Evolutionary conservation across 2,113 vertebrate genomes (phyloP), one percentile per base, ranked within the genome.

Genomic region (Apodemus speciosus): DNA sequence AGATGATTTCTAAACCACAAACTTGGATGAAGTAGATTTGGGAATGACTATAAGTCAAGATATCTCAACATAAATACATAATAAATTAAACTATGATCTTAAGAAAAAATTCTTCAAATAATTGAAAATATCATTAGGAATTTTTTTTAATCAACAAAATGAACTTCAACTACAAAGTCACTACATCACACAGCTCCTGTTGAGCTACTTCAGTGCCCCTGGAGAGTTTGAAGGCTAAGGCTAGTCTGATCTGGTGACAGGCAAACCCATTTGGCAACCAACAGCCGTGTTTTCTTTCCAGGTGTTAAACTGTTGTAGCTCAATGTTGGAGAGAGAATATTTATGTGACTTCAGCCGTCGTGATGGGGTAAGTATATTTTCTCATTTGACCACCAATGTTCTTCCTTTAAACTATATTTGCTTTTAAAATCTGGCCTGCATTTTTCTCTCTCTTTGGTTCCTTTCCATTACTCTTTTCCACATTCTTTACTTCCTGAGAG

Each of bases 401-500:
- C 46, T 58, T 91, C 40, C 64, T 43, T 4, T 64, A 93, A 95
- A 88, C 62, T 53, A 38, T 32, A 72, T 75, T 95, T 80, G 64
- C 35, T 94, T 79, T 64, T 66, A 49, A 88, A 80, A 66, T 43
- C 43, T 80, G 60, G 23, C 80, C 49, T 76, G 83, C 21, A 13
- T 73, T 16, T 53, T 83, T 32, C 15, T 38, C 11, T n/a, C 32
- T 25, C 72, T 60, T 60, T 88, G 49, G 20, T 85, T 91, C 53
- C 14, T 92, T 66, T 89, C 73, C 43, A 89, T 25, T 89, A 30
- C 75, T 91, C 53, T 95, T 93, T 94, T 79, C 88, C 68, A 62
- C 27, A 51, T 66, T 90, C 66, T 75, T 95, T 68, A 80, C 38
- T 84, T 89, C 64, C 16, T 69, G 35, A 81, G 90, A 53, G 88